Base-by-base conservation (phyloP, 2,888 invertebrate species). In the Drosophila colorata region DNA sequence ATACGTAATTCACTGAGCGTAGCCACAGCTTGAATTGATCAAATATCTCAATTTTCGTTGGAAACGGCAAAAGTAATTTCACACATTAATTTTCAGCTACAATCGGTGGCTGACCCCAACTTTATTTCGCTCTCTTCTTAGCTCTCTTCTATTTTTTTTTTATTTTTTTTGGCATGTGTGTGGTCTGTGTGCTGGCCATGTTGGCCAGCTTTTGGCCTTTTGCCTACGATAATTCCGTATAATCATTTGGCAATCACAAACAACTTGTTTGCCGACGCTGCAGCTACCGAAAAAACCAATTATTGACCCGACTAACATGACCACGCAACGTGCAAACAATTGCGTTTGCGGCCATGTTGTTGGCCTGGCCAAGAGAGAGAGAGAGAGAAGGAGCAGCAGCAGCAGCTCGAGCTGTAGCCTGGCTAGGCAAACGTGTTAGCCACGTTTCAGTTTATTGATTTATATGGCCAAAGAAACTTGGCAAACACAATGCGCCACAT, bases 211-310 rank as follows among this genome's bases (percentile, higher is more conserved):
- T 63, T 61, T 61, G 48, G 49, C 18, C 48, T 47, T 77, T 46
- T 67, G 57, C 55, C 63, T 49, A 57, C 48, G 53, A 66, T 66
- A 74, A 81, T 78, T 80, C 70, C 61, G 61, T 85, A 77, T 85
- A 84, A 84, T 84, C 85, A 84, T 85, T 84, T 85, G 83, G 83
- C 83, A 85, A 85, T 84, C 83, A 83, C 77, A 80, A 85, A 78
- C 78, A 85, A 85, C 78, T 70, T 80, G 85, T 78, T 84, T 78
- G 80, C 71, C 69, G 76, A 67, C 38, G 47, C 59, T 40, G 51
- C 59, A 58, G 60, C 64, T 48, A 63, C 56, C 53, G 41, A 72
- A 84, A 82, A 83, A 84, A 83, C 79, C 79, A 84, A 86, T 83
- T 83, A 84, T 85, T 83, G 86, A 84, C 83, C 83, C 72, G 70